Conservation (phyloP, 2,888 invertebrate species). For the Pachycephus smyrnensis region DNA sequence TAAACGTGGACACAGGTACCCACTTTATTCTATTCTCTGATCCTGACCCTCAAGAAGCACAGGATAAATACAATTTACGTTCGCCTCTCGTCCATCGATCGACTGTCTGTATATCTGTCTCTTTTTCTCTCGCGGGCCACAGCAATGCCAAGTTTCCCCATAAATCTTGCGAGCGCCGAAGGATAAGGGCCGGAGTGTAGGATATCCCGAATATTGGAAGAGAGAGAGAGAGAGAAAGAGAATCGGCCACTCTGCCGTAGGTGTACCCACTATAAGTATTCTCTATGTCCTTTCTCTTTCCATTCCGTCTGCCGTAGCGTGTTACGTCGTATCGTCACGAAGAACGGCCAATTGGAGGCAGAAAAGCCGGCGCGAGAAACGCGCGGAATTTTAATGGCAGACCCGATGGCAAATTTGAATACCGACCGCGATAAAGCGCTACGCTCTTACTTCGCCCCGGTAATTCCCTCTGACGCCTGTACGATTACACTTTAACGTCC, state of each 20-base stretch:
- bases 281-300: background rate
- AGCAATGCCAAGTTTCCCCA: conserved; percentile 32
- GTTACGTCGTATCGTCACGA: background rate
- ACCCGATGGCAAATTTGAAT: background rate
- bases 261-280: background rate
- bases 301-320: background rate
- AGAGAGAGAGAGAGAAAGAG: conserved; percentile 16
- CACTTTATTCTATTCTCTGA: background rate
- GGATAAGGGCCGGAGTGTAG: conserved; percentile 1
- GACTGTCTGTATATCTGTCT: background rate
- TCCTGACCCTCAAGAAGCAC: background rate
- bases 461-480: background rate
- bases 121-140: background rate
- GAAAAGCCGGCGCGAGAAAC: background rate
- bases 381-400: background rate
- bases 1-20: background rate
- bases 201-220: conserved; percentile 24
- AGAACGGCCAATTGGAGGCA: background rate
- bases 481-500: background rate
- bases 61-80: background rate
- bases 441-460: background rate
- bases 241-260: background rate
- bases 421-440: background rate
- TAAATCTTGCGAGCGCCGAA: conserved; percentile 35
- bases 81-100: background rate